Percentiles rank a stretch among this genome's conserved stretches.
Evolutionary conservation across 2,797 vertebrate species (phyloP).

Genomic region (Siniperca obscura): DNA sequence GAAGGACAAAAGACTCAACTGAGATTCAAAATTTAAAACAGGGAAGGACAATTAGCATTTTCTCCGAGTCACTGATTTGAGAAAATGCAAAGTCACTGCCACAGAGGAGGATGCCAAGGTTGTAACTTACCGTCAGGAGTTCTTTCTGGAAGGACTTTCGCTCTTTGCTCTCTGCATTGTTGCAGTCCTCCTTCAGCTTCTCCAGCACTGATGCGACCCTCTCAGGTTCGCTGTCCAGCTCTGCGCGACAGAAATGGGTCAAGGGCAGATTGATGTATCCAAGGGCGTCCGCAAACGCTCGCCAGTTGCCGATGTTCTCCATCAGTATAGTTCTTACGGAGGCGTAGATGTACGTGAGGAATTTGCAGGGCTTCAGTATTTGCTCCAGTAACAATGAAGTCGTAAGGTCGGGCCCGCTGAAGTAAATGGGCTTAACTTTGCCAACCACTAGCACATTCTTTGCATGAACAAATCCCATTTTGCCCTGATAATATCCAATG

Average conservation of each 20-base stretch:
- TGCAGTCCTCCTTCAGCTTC: constrained; percentile 97
- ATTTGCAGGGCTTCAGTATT: constrained; percentile 94
- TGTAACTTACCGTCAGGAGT: constrained; percentile 90
- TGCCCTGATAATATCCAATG: constrained; percentile 95
- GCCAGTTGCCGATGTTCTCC: constrained; percentile 97
- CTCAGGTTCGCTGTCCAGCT: constrained; percentile 93
- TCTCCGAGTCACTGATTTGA: neutral
- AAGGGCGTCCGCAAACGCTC: constrained; percentile 92
- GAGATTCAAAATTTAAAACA: constrained; percentile 14
- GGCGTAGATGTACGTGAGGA: constrained; percentile 97
- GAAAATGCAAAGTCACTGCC: constrained; percentile 38
- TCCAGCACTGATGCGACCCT: constrained; percentile 94
- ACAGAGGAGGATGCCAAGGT: constrained; percentile 34
- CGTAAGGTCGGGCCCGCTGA: constrained; percentile 90
- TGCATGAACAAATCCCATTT: constrained; percentile 91
- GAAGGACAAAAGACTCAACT: constrained; percentile 9
- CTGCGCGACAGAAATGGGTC: constrained; percentile 91
- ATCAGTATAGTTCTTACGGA: constrained; percentile 95
- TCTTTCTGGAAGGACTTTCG: constrained; percentile 98
- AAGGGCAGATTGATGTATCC: constrained; percentile 91
- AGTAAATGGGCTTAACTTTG: constrained; percentile 89
- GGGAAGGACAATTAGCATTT: constrained; percentile 22
- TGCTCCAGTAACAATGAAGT: constrained; percentile 92
- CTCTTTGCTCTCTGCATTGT: constrained; percentile 90
- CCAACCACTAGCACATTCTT: constrained; percentile 95